phyloP scores from a whole-genome alignment of 2,797 vertebrate genomes.

The Sebastes elongatus region DNA sequence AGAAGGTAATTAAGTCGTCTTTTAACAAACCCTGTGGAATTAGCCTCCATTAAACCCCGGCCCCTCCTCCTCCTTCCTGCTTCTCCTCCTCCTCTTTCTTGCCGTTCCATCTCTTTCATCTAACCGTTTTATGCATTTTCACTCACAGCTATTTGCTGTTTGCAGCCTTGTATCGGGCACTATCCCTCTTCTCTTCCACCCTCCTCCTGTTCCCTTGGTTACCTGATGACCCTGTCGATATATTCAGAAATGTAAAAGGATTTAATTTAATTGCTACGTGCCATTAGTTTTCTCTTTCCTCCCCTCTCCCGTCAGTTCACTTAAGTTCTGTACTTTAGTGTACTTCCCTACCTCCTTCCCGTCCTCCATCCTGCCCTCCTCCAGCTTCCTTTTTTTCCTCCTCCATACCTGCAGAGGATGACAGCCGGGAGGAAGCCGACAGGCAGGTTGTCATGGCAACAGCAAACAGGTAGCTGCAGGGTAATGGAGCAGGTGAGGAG shows the following conservation, averaged over 20 bases:
- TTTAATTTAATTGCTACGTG: conserved; percentile 29
- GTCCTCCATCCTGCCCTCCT: not conserved
- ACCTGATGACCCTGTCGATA: conserved; percentile 63
- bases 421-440: conserved; percentile 12
- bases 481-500: conserved; percentile 33
- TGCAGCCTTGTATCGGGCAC: not conserved
- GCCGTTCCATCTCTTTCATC: conserved; percentile 25
- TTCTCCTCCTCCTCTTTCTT: conserved; percentile 4
- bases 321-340: not conserved
- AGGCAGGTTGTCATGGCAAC: conserved; percentile 71
- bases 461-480: conserved; percentile 63
- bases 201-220: conserved; percentile 73
- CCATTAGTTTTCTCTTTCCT: not conserved
- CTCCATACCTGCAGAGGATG: conserved; percentile 45
- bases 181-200: conserved; percentile 21
- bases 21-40: conserved; percentile 61
- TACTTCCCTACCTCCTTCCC: not conserved
- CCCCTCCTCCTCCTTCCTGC: conserved; percentile 6
- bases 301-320: not conserved
- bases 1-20: conserved; percentile 77
- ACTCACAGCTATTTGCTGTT: conserved; percentile 20
- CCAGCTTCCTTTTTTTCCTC: not conserved
- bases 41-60: conserved; percentile 43
- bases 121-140: not conserved
- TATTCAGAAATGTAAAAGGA: conserved; percentile 33